Percentiles rank a stretch among this genome's conserved stretches.
Evolutionary conservation across 2,797 vertebrate species (phyloP).

Genomic region (Poecilia velifera): DNA sequence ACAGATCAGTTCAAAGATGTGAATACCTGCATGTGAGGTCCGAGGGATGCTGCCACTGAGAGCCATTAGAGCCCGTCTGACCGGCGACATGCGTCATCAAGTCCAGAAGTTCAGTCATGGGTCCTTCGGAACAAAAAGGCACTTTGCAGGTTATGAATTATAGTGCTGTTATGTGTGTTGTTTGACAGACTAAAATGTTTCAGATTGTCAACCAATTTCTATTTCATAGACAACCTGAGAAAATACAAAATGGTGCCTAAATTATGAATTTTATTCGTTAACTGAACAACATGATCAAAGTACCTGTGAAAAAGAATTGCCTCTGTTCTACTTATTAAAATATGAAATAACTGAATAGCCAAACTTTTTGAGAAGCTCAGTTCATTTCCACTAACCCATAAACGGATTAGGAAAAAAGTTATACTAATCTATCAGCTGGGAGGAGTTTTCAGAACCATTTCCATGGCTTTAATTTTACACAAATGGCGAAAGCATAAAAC

Average conservation of each 20-base stretch:
- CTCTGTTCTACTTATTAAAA: neutral
- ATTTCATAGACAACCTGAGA: neutral
- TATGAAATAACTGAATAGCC: neutral
- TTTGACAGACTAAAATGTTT: neutral
- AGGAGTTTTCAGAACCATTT: neutral
- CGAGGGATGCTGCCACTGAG: constrained; percentile 80
- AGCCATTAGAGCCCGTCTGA: constrained; percentile 28
- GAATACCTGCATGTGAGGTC: constrained; percentile 82
- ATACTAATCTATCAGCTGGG: neutral
- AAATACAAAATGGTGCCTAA: neutral
- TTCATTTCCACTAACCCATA: neutral
- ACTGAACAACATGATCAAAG: neutral
- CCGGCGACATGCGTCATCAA: constrained; percentile 76
- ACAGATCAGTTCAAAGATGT: neutral
- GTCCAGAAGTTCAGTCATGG: constrained; percentile 74
- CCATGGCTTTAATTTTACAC: neutral
- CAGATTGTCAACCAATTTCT: neutral
- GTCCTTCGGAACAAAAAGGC: constrained; percentile 58
- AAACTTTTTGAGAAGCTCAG: neutral
- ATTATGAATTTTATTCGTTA: neutral
- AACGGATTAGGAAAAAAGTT: neutral
- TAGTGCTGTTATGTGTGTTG: neutral
- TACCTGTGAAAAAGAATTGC: too few relatives aligned
- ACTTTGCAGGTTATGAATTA: neutral
- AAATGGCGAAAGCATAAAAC: neutral